phyloP scores from a whole-genome alignment of 2,113 vertebrate genomes.

The Vanacampus margaritifer region DNA sequence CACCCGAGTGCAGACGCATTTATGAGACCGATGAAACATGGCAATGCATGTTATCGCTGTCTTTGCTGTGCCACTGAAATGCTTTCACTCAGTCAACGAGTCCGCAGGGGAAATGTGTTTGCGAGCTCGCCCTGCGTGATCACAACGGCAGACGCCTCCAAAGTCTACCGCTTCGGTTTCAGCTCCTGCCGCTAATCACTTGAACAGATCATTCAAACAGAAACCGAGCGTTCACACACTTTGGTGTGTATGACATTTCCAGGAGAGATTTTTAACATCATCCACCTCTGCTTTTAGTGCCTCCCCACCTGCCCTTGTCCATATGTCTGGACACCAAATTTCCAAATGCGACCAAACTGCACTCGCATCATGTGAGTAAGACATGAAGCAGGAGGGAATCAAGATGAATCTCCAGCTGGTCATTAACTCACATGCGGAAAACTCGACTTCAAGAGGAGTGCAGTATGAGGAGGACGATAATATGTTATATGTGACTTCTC shows the following conservation, averaged over 20 bases:
- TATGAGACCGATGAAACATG: conserved; percentile 38
- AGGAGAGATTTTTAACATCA: conserved; percentile 40
- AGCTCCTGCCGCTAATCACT: conserved; percentile 58
- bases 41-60: conserved; percentile 26
- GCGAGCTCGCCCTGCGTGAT: conserved; percentile 45
- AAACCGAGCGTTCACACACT: conserved; percentile 51
- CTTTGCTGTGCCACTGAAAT: conserved; percentile 21
- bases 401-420: background rate
- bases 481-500: too few relatives aligned
- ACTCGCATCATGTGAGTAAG: conserved; percentile 41
- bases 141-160: conserved; percentile 41
- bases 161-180: conserved; percentile 49
- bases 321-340: conserved; percentile 44
- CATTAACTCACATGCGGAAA: background rate
- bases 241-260: conserved; percentile 39
- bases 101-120: conserved; percentile 26
- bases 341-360: conserved; percentile 17
- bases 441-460: too few relatives aligned
- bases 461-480: too few relatives aligned
- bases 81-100: conserved; percentile 34
- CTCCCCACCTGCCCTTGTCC: background rate
- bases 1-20: conserved; percentile 38
- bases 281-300: conserved; percentile 36
- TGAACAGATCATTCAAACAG: conserved; percentile 60
- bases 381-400: conserved; percentile 36